Evolutionary conservation across 2,888 invertebrate genomes (phyloP).

Genomic region (Pyrrhosoma nymphula): DNA sequence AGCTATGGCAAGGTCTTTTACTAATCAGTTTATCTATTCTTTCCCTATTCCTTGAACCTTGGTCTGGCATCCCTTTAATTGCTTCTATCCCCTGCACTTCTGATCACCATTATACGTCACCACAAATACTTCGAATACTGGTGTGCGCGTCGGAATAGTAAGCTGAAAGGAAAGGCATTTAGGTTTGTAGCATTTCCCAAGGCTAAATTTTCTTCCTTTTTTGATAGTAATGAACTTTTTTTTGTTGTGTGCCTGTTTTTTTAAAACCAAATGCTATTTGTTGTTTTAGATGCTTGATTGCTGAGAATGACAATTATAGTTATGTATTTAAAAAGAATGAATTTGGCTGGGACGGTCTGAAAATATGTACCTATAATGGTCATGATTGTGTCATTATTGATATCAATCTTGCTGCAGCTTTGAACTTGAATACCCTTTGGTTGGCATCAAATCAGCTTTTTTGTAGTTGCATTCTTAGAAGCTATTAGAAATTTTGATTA

Average conservation of each 20-base stretch:
- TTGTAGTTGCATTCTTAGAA: too few relatives aligned
- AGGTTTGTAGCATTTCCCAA: constrained; percentile 86
- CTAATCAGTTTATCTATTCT: constrained; percentile 63
- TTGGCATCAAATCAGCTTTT: too few relatives aligned
- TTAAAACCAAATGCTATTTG: constrained; percentile 69
- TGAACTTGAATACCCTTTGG: too few relatives aligned
- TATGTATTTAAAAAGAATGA: too few relatives aligned
- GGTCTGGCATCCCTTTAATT: constrained; percentile 47
- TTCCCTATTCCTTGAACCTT: constrained; percentile 22
- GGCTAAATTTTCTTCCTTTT: constrained; percentile 75
- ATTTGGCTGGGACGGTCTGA: not conserved
- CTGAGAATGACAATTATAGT: too few relatives aligned
- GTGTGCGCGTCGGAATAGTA: constrained; percentile 79
- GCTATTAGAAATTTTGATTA: too few relatives aligned
- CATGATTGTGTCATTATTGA: not conserved
- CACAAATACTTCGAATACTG: constrained; percentile 44
- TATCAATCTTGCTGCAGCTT: too few relatives aligned
- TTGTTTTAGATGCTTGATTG: constrained; percentile 42
- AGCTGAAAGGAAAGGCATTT: constrained; percentile 89
- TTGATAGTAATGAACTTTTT: constrained; percentile 69
- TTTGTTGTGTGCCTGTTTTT: constrained; percentile 70
- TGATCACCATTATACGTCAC: constrained; percentile 64
- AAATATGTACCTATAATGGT: not conserved
- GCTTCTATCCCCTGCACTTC: constrained; percentile 63
- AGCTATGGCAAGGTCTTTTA: constrained; percentile 45